Evolutionary conservation across 2,888 invertebrate species (phyloP).

Genomic region (Eutolmus rufibarbis): DNA sequence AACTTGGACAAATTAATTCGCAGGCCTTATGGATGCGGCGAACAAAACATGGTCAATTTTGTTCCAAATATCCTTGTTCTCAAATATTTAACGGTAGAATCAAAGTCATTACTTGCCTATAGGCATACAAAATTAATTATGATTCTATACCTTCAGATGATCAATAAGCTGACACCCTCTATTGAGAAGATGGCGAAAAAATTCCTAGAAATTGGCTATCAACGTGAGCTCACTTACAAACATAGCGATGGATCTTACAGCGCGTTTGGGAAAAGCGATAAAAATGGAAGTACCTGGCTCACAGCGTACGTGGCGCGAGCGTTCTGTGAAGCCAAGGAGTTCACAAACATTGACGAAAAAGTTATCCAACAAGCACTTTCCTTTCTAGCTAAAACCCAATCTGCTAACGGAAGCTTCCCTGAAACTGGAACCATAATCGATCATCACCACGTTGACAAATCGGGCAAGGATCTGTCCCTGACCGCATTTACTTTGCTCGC

Average conservation of each 20-base stretch:
- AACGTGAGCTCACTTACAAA: slow-evolving; percentile 77
- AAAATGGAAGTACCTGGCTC: slow-evolving; percentile 77
- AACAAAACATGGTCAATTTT: slow-evolving; percentile 67
- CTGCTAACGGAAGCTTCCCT: slow-evolving; percentile 78
- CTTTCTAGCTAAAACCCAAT: slow-evolving; percentile 77
- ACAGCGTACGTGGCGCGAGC: slow-evolving; percentile 85
- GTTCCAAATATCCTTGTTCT: slow-evolving; percentile 75
- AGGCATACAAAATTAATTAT: not conserved
- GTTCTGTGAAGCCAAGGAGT: slow-evolving; percentile 75
- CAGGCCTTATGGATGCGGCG: slow-evolving; percentile 86
- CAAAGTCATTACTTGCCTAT: too few relatives aligned
- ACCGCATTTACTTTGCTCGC: slow-evolving; percentile 81
- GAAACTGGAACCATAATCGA: slow-evolving; percentile 79
- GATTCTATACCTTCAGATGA: slow-evolving; percentile 60
- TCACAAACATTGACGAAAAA: slow-evolving; percentile 74
- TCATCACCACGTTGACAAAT: slow-evolving; percentile 67
- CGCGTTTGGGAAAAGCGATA: slow-evolving; percentile 76
- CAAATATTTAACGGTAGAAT: slow-evolving; percentile 68
- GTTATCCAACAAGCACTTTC: slow-evolving; percentile 73
- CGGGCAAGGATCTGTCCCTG: slow-evolving; percentile 74
- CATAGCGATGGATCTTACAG: slow-evolving; percentile 82
- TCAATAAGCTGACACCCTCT: slow-evolving; percentile 71
- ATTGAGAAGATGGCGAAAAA: slow-evolving; percentile 68
- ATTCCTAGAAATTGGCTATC: slow-evolving; percentile 71
- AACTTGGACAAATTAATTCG: slow-evolving; percentile 78